Base-by-base conservation (phyloP, 2,797 vertebrate species). In the Poecilia wingei region DNA sequence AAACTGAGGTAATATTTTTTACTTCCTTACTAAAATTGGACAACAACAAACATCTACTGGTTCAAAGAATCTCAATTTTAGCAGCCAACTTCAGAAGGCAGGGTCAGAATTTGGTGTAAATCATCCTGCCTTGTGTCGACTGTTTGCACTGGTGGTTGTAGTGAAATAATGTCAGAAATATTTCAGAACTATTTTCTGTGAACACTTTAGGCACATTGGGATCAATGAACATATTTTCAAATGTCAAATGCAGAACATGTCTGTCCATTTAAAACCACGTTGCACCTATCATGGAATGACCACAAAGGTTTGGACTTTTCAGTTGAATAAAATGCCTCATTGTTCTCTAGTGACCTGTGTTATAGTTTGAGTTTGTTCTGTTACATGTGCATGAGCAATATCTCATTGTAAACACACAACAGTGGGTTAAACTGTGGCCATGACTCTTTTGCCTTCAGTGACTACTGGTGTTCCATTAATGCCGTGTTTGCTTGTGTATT, bases 381-480 rank as follows among this genome's bases (percentile, higher is more conserved):
- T 14, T 73, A 45, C 46, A 43, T 69, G 18, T 1, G 22, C 22
- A 55, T 53, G 25, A 59, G 73, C 10, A 57, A 10, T 22, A 77
- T 78, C n/a, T 49, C 28, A 68, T 71, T 72, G 75, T 55, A 20
- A 80, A 87, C 33, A 47, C 10, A 61, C 12, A 20, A 76, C 18
- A 73, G 1, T 68, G 66, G 14, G 33, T 74, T 45, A 13, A 78
- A 49, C 13, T 46, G 36, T 8, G 3, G 43, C 45, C 55, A 18
- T 69, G 77, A 72, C 75, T 4, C 0, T 12, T 59, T 74, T 72
- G n/a, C 13, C 72, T 78, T 57, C 22, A 68, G 46, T 71, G 12
- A 77, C 39, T 68, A 46, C 72, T 83, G 36, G n/a, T 82, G 74
- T 49, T 81, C 47, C n/a, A 80, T 71, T 74, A 81, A 57, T 45